phyloP scores from a whole-genome alignment of 2,113 vertebrate species.

The Sylvilagus bachmani region DNA sequence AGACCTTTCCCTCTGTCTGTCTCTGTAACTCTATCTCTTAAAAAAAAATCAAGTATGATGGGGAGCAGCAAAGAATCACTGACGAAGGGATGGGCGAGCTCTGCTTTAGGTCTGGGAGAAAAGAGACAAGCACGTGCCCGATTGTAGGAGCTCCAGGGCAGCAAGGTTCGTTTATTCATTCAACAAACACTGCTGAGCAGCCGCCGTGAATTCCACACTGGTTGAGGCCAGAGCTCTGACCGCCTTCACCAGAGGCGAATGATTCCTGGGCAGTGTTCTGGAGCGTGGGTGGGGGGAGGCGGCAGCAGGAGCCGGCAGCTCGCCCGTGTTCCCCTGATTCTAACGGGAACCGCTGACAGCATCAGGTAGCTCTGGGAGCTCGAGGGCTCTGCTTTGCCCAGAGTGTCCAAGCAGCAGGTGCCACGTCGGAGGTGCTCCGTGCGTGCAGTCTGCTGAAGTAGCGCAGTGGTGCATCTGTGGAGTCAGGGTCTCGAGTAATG shows the following conservation, averaged over 20 bases:
- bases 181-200: not conserved
- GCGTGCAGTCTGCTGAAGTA: not conserved
- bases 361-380: not conserved
- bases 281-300: too few relatives aligned
- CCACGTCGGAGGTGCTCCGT: not conserved
- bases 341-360: not conserved
- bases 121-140: not conserved
- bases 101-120: not conserved
- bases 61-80: not conserved
- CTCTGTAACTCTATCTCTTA: too few relatives aligned
- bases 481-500: not conserved
- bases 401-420: not conserved
- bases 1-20: too few relatives aligned
- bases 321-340: not conserved
- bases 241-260: not conserved
- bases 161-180: not conserved
- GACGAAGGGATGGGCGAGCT: not conserved
- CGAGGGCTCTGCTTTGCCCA: not conserved
- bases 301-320: not conserved
- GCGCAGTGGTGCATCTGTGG: not conserved
- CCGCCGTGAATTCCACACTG: not conserved
- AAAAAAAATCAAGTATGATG: not conserved
- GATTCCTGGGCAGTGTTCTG: not conserved
- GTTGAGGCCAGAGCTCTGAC: too few relatives aligned
- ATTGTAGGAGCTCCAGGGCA: fast-evolving